A percentile compares a stretch with the other conserved stretches of the same genome.
phyloP scores from a whole-genome alignment of 2,113 vertebrate species.

The Phyllopteryx taeniolatus region DNA sequence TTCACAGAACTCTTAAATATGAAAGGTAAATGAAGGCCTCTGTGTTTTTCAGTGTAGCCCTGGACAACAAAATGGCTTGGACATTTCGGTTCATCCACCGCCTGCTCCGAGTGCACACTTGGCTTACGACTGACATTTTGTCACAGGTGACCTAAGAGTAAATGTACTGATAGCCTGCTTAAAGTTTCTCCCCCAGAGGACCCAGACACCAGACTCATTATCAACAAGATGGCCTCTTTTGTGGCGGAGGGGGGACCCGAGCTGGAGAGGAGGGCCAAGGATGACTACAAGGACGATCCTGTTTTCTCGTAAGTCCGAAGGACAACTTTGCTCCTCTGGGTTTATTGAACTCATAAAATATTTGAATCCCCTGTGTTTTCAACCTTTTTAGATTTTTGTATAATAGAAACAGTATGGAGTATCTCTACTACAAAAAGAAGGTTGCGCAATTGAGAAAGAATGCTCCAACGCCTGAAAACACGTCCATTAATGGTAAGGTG shows the following conservation, averaged over 20 bases:
- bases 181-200: slow-evolving; percentile 99
- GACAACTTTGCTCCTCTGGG: neutral
- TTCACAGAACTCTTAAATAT: slow-evolving; percentile 76
- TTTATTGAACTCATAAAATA: neutral
- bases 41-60: slow-evolving; percentile 32
- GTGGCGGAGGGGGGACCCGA: slow-evolving; percentile 91
- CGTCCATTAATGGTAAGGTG: slow-evolving; percentile 78
- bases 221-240: slow-evolving; percentile 93
- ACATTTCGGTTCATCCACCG: slow-evolving; percentile 40
- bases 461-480: slow-evolving; percentile 63
- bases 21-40: slow-evolving; percentile 71
- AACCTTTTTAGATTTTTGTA: slow-evolving; percentile 84
- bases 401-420: slow-evolving; percentile 87
- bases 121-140: slow-evolving; percentile 54
- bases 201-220: slow-evolving; percentile 83
- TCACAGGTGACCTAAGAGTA: slow-evolving; percentile 77
- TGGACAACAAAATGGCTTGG: slow-evolving; percentile 34
- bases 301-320: slow-evolving; percentile 84
- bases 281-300: slow-evolving; percentile 92
- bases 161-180: slow-evolving; percentile 96
- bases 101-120: slow-evolving; percentile 36
- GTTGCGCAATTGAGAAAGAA: slow-evolving; percentile 83
- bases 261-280: slow-evolving; percentile 89
- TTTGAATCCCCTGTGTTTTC: neutral
- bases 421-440: slow-evolving; percentile 94